A percentile compares a stretch with the other conserved stretches of the same genome.
These are phyloP conservation scores for Loxodonta africana DNA, from an alignment of 2,113 vertebrate species.

Conservation along the genomic window DNA sequence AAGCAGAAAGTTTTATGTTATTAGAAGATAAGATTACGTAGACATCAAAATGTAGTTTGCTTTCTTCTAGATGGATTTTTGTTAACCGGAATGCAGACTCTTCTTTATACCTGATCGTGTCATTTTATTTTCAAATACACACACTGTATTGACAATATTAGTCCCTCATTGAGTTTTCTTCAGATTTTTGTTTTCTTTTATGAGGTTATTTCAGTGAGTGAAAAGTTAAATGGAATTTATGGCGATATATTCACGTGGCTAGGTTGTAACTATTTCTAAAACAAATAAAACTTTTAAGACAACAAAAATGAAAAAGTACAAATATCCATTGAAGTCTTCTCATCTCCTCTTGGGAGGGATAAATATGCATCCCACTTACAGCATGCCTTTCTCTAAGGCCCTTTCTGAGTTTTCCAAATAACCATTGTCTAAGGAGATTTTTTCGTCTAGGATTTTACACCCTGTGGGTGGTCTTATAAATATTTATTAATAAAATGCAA, in stretches of 20 bases:
- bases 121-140: conserved; percentile 82
- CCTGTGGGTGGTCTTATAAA: conserved; percentile 71
- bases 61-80: conserved; percentile 86
- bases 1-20: conserved; percentile 54
- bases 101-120: conserved; percentile 82
- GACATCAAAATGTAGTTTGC: conserved; percentile 71
- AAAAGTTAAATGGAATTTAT: conserved; percentile 79
- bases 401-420: conserved; percentile 62
- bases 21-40: conserved; percentile 69
- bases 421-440: conserved; percentile 56
- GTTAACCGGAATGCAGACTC: conserved; percentile 80
- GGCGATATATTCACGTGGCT: conserved; percentile 75
- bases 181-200: conserved; percentile 77
- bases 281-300: conserved; percentile 82
- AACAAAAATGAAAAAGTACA: background rate
- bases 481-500: conserved; percentile 78
- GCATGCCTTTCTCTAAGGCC: conserved; percentile 38
- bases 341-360: conserved; percentile 35
- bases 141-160: conserved; percentile 86
- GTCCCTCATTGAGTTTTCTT: conserved; percentile 82
- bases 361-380: conserved; percentile 5
- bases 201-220: conserved; percentile 67
- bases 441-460: conserved; percentile 54
- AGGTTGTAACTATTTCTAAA: conserved; percentile 81
- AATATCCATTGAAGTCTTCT: background rate